Evolutionary conservation across 1,140 invertebrate species (phyloP).

Genomic region (Elysia chlorotica): DNA sequence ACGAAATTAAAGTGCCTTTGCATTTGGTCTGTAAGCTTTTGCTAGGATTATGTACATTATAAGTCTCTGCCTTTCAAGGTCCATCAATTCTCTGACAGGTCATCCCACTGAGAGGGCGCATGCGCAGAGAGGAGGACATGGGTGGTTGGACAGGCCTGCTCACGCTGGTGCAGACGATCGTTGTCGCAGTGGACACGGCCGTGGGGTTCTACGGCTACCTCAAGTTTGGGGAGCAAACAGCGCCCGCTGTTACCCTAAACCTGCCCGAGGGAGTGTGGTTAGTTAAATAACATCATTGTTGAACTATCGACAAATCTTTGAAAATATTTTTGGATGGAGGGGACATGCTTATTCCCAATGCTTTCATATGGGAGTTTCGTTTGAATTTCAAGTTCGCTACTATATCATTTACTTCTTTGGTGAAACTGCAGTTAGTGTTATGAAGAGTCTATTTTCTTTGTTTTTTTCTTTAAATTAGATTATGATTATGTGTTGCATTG

Average conservation of each 20-base stretch:
- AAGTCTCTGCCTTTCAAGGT: not conserved
- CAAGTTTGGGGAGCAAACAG: conserved; percentile 75
- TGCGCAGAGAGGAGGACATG: not conserved
- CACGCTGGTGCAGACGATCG: conserved; percentile 84
- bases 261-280: conserved; percentile 67
- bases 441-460: too few species aligned
- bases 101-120: not conserved
- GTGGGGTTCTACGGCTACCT: conserved; percentile 91
- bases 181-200: conserved; percentile 77
- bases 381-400: too few species aligned
- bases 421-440: too few species aligned
- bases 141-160: conserved; percentile 70
- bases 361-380: too few species aligned
- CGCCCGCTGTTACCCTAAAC: conserved; percentile 86
- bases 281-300: not conserved
- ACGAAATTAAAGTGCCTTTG: not conserved
- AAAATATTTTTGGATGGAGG: too few species aligned
- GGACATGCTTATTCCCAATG: too few species aligned
- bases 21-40: not conserved
- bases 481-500: too few species aligned
- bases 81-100: not conserved
- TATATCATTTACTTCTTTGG: too few species aligned
- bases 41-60: not conserved
- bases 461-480: too few species aligned
- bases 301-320: too few species aligned